Evolutionary conservation across 1,140 invertebrate genomes (phyloP).

Genomic region (Potamilus streckersoni): DNA sequence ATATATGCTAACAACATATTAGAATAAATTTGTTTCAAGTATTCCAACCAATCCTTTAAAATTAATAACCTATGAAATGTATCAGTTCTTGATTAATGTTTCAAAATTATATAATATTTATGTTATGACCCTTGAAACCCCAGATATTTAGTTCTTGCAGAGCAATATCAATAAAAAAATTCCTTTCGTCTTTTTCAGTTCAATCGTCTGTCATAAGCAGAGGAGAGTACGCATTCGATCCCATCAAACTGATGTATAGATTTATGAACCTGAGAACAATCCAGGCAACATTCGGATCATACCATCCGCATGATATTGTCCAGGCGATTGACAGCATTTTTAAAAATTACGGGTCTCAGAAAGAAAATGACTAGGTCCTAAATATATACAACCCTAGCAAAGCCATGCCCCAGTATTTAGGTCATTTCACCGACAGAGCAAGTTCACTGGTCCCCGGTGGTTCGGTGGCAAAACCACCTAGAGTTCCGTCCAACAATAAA

Average conservation of each 20-base stretch:
- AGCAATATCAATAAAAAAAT: too few relatives aligned
- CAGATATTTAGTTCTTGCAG: too few relatives aligned
- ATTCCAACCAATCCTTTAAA: too few relatives aligned
- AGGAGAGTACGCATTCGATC: conserved; percentile 21
- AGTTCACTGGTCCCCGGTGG: neutral
- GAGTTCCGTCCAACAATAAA: too few relatives aligned
- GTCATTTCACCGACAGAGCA: conserved; percentile 1
- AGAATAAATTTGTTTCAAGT: too few relatives aligned
- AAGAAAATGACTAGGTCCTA: conserved; percentile 11
- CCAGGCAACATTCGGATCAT: conserved; percentile 28
- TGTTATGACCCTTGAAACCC: too few relatives aligned
- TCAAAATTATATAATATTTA: too few relatives aligned
- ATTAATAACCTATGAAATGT: too few relatives aligned
- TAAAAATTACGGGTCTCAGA: conserved; percentile 12
- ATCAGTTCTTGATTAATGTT: too few relatives aligned
- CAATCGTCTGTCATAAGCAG: neutral
- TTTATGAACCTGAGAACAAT: conserved; percentile 30
- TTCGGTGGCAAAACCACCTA: neutral
- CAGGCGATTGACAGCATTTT: conserved; percentile 19
- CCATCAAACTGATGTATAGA: conserved; percentile 25
- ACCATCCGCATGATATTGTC: conserved; percentile 26
- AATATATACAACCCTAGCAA: conserved; percentile 28
- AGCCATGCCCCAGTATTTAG: conserved; percentile 19
- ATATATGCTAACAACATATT: too few relatives aligned
- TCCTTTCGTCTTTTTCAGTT: neutral